These are phyloP conservation scores for Papilio polytes DNA, from an alignment of 1,140 invertebrate species.

Conservation along the genomic window DNA sequence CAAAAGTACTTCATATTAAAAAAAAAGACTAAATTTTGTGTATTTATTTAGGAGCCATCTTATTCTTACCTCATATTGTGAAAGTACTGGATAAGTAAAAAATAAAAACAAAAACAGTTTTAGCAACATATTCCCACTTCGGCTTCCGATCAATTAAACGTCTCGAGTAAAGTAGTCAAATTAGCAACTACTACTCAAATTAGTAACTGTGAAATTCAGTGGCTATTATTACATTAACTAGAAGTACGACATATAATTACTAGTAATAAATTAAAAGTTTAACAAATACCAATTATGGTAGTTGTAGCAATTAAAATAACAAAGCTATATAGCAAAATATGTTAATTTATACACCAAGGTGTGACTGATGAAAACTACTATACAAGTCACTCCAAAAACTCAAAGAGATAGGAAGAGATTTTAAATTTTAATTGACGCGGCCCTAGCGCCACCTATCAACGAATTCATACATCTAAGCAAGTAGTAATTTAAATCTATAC, in stretches of 20 bases:
- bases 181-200: conserved; percentile 2
- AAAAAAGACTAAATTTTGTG: neutral
- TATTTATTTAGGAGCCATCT: neutral
- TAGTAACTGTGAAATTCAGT: conserved; percentile 8
- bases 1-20: neutral
- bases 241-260: conserved; percentile 14
- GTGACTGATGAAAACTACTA: too few relatives aligned
- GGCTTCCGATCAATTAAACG: conserved; percentile 3
- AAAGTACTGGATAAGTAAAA: neutral
- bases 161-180: neutral
- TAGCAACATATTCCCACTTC: neutral
- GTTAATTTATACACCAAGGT: neutral
- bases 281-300: neutral
- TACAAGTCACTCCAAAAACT: too few relatives aligned
- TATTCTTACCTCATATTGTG: conserved; percentile 16
- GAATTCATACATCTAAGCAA: too few relatives aligned
- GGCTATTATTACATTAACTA: conserved; percentile 11
- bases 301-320: conserved; percentile 4
- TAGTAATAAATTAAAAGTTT: neutral
- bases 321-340: neutral
- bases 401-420: too few relatives aligned
- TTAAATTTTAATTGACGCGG: too few relatives aligned
- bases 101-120: neutral
- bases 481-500: too few relatives aligned
- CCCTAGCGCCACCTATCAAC: too few relatives aligned